Base-by-base conservation (phyloP, 2,113 vertebrate genomes). In the Crotalus helleri region DNA sequence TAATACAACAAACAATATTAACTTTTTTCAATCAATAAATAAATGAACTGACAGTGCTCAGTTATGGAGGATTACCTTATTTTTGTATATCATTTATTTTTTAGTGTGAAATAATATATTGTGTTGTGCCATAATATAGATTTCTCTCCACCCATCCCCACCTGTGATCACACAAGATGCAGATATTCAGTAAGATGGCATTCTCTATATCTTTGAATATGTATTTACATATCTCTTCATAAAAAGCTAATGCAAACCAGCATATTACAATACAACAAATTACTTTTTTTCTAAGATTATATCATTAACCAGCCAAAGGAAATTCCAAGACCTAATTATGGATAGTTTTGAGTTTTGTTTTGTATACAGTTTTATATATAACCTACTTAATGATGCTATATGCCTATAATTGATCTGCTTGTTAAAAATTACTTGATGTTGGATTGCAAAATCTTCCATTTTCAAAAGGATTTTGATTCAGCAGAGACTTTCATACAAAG, bases 171-270 rank as follows among this genome's bases (percentile, higher is more conserved):
- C 95, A 94, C 98, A 98, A 98, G 97, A 98, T 97, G 96, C 98
- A 98, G 98, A 98, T 97, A 98, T 98, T 97, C 96, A 99, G 99
- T 98, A 99, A 99, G 99, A 97, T 97, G 94, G 95, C 95, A 89
- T 96, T 96, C 95, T 97, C 95, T 96, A 29, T 94, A 96, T 94
- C 93, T 55, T 17, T 93, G 91, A 92, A 93, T 92, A 95, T n/a
- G 95, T 88, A 94, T 44, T 44, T 97, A 88, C 59, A 74, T 90
- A 97, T 94, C 9, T 44, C 90, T 97, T 96, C 97, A 97, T 98
- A 57, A n/a, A 87, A 69, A 92, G 39, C 51, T 91, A 93, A 93
- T 85, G 1, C 46, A 93, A 59, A 11, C 10, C 59, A 90, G 23
- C 91, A 0, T 1, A 81, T 13, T 44, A 51, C 29, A 69, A 15